phyloP scores from a whole-genome alignment of 2,113 vertebrate species.

The Pristiophorus japonicus region DNA sequence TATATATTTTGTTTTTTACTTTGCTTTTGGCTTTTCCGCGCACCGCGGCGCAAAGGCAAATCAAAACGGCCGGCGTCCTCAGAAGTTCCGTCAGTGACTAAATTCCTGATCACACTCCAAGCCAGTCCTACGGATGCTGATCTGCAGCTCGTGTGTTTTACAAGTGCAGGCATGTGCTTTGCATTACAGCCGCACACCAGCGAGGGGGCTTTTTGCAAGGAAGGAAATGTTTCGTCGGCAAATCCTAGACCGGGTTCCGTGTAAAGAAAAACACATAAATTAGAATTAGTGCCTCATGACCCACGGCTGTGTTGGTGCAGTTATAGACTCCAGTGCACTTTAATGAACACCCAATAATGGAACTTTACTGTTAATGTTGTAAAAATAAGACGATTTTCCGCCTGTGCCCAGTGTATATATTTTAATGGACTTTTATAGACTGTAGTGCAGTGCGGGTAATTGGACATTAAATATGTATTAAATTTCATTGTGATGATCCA shows the following conservation, averaged over 20 bases:
- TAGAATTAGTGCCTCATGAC: slow-evolving; percentile 17
- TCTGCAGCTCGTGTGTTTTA: not conserved
- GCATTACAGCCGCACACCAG: not conserved
- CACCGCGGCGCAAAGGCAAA: too few species aligned
- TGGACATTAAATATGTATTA: not conserved
- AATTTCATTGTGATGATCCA: not conserved
- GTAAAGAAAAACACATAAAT: slow-evolving; percentile 29
- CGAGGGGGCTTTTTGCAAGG: not conserved
- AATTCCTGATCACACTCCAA: not conserved
- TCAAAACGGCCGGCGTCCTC: not conserved
- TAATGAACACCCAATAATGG: not conserved
- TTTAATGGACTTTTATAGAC: not conserved
- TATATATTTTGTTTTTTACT: too few species aligned
- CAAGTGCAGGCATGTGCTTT: slow-evolving; percentile 10
- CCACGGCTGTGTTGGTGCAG: not conserved
- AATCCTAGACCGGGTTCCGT: not conserved
- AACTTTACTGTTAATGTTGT: not conserved
- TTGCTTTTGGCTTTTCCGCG: too few species aligned
- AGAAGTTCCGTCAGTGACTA: not conserved
- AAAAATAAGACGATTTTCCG: not conserved
- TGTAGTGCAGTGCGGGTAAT: not conserved
- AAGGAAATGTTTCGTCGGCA: slow-evolving; percentile 36
- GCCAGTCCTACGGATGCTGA: not conserved
- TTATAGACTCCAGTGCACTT: not conserved
- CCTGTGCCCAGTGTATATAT: not conserved